Conservation (phyloP, 2,113 vertebrate species). For the Epinephelus lanceolatus region DNA sequence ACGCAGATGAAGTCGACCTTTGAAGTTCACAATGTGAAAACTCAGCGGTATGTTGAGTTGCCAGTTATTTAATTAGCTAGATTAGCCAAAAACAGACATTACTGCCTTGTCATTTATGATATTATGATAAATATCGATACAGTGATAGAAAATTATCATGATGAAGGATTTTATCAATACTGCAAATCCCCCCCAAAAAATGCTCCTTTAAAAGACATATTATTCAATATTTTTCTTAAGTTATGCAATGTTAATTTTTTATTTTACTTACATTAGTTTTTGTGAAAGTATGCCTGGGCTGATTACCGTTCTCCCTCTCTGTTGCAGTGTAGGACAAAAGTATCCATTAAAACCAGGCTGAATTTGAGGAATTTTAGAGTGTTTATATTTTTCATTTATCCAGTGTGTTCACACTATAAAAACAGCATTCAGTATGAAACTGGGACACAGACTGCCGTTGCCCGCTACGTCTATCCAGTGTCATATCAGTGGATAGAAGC, state of each 20-base stretch:
- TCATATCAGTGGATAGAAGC: slow-evolving; percentile 23
- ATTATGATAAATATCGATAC: too few species aligned
- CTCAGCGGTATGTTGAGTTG: background rate
- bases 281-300: background rate
- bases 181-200: background rate
- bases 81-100: background rate
- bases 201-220: background rate
- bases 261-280: background rate
- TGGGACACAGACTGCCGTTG: slow-evolving; percentile 29
- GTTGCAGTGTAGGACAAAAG: background rate
- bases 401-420: background rate
- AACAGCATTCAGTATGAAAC: slow-evolving; percentile 19
- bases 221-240: background rate
- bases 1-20: too few species aligned
- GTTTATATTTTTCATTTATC: background rate
- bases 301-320: background rate
- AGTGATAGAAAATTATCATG: too few species aligned
- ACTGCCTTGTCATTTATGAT: background rate
- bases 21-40: too few species aligned
- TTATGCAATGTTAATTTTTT: background rate
- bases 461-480: slow-evolving; percentile 10
- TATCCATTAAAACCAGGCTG: background rate
- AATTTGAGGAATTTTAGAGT: background rate
- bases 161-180: background rate
- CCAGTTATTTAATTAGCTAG: background rate